Conservation (phyloP, 2,797 vertebrate species). For the Sebastolobus altivelis region DNA sequence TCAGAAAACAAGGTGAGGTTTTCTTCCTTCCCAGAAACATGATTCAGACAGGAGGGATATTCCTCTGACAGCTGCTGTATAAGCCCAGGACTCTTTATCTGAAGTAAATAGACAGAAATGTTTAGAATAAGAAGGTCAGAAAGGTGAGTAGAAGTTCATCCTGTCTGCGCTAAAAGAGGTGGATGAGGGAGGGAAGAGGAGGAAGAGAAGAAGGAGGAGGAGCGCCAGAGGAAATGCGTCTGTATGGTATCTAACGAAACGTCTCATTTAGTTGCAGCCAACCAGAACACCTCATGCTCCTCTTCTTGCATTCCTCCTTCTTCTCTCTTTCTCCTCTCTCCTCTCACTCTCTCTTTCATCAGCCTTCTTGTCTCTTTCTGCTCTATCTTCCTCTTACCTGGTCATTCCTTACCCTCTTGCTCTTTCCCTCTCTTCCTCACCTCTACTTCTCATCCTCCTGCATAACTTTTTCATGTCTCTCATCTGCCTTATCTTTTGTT, state of each 20-base stretch:
- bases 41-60: background rate
- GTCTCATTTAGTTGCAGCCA: slow-evolving; percentile 64
- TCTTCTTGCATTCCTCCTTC: slow-evolving; percentile 27
- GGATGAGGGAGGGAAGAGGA: slow-evolving; percentile 1
- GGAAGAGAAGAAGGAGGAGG: slow-evolving; percentile 2
- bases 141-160: background rate
- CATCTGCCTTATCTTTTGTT: background rate
- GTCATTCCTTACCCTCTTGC: background rate
- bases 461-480: background rate
- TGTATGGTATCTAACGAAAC: slow-evolving; percentile 46
- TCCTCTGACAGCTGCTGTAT: slow-evolving; percentile 1
- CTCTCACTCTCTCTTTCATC: background rate
- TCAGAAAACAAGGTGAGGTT: background rate
- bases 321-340: background rate
- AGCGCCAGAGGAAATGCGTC: slow-evolving; percentile 47
- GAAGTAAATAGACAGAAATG: background rate
- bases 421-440: background rate
- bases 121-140: background rate
- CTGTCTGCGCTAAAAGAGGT: background rate
- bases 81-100: background rate
- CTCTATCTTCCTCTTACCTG: background rate
- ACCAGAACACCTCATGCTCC: slow-evolving; percentile 51
- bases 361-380: too few species aligned
- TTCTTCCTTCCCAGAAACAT: background rate
- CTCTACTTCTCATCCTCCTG: background rate